Conservation (phyloP, 2,888 invertebrate species). For the Caenorhabditis zanzibari region DNA sequence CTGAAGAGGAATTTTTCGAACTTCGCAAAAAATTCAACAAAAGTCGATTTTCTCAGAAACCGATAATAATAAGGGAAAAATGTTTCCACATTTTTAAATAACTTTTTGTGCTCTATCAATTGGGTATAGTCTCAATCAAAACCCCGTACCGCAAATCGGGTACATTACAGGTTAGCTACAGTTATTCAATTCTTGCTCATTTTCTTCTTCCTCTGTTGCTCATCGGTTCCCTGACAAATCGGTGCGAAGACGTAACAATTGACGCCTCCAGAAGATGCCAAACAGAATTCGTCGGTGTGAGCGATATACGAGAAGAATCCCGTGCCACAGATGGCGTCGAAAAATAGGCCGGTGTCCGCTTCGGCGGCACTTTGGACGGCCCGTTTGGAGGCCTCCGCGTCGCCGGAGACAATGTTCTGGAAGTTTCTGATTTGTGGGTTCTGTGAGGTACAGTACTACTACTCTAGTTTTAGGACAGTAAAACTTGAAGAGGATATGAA, state of each 20-base stretch:
- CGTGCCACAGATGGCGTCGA: slow-evolving; percentile 83
- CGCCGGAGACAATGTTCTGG: slow-evolving; percentile 74
- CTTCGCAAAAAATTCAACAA: too few species aligned
- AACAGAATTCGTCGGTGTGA: slow-evolving; percentile 81
- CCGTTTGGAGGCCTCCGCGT: slow-evolving; percentile 81
- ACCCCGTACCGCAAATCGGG: too few species aligned
- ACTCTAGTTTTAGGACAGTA: too few species aligned
- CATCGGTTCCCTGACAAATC: slow-evolving; percentile 59
- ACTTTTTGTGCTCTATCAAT: too few species aligned
- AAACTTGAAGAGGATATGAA: neutral
- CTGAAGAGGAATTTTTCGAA: too few species aligned
- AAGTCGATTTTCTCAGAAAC: too few species aligned
- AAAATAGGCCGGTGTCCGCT: slow-evolving; percentile 75
- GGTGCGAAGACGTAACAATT: slow-evolving; percentile 82
- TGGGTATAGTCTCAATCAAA: too few species aligned
- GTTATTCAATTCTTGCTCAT: slow-evolving; percentile 41
- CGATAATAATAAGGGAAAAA: too few species aligned
- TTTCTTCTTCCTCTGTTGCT: slow-evolving; percentile 17
- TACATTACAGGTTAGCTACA: too few species aligned
- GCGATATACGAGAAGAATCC: slow-evolving; percentile 83
- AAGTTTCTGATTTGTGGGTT: slow-evolving; percentile 14
- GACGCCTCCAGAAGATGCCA: slow-evolving; percentile 74
- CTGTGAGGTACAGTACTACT: too few species aligned
- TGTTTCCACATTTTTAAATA: too few species aligned
- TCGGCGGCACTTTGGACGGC: slow-evolving; percentile 80